Conservation (phyloP, 2,113 vertebrate species). For the Dendrocopos noguchii region DNA sequence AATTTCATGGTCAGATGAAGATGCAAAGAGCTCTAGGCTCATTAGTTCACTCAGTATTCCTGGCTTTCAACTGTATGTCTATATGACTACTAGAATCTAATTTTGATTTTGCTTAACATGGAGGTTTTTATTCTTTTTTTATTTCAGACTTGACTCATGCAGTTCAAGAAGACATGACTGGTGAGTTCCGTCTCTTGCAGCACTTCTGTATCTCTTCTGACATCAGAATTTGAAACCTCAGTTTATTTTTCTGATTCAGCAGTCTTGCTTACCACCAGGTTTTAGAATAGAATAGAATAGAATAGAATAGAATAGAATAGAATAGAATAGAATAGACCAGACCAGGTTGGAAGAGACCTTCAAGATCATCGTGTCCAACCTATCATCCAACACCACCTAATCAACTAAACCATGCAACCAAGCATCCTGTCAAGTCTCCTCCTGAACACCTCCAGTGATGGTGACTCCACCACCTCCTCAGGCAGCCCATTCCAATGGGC, state of each 20-base stretch:
- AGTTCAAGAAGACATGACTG: constrained; percentile 81
- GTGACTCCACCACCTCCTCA: no score
- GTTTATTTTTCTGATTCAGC: not conserved
- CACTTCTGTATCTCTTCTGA: not conserved
- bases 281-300: no score
- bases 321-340: no score
- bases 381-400: no score
- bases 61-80: not conserved
- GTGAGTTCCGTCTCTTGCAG: constrained; percentile 74
- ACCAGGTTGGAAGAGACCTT: no score
- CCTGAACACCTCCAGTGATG: no score
- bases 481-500: no score
- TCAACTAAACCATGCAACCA: no score
- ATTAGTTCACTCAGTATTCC: not conserved
- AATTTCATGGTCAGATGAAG: not conserved
- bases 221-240: not conserved
- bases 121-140: constrained; percentile 9
- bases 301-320: no score
- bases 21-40: not conserved
- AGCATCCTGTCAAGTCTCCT: no score
- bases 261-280: not conserved
- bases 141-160: constrained; percentile 81
- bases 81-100: not conserved
- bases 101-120: not conserved
- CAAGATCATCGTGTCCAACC: no score